Base-by-base conservation (phyloP, 1,140 invertebrate species). In the Drosophila nikananu region DNA sequence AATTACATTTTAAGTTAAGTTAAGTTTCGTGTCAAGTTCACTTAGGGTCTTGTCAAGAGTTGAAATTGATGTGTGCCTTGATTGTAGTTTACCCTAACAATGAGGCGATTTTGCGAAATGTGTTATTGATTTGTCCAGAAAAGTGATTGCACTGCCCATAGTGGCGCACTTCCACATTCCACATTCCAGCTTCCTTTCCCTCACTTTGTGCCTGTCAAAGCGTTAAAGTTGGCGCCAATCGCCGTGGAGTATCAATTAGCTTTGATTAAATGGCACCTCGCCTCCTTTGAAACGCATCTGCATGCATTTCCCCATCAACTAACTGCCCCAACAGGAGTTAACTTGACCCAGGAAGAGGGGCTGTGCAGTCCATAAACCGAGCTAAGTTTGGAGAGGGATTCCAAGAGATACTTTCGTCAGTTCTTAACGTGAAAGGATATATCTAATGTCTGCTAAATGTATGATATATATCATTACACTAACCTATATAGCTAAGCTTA, bases 191-290 rank as follows among this genome's bases (percentile, higher is more conserved):
- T n/a, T 49, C 48, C 32, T 8, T n/a, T 0, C 37, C 39, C 32
- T 8, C 21, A 21, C 9, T 57, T 37, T 55, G 39, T 64, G 71
- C 41, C 80, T 81, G 71, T 77, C 55, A 62, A 78, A 81, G 80
- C 57, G 78, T 49, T 42, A 66, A 81, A 81, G 78, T 81, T 81
- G 58, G 64, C 72, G 61, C 79, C 79, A 81, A 81, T 81, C 65
- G 78, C 32, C 63, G 61, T 54, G 58, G 66, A 46, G 55, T 77
- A 73, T 81, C 80, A 81, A 81, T 81, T 81, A 81, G 64, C 72
- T 77, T 81, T 81, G 80, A 81, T 81, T 81, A 81, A 81, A 81
- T 77, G 59, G 8, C 15, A 25, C 4, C 15, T 27, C 23, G 1
- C 4, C 58, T 25, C 13, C 15, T 12, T 25, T 27, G 23, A 17